Base-by-base conservation (phyloP, 1,140 invertebrate genomes). In the Polypedilum vanderplanki region DNA sequence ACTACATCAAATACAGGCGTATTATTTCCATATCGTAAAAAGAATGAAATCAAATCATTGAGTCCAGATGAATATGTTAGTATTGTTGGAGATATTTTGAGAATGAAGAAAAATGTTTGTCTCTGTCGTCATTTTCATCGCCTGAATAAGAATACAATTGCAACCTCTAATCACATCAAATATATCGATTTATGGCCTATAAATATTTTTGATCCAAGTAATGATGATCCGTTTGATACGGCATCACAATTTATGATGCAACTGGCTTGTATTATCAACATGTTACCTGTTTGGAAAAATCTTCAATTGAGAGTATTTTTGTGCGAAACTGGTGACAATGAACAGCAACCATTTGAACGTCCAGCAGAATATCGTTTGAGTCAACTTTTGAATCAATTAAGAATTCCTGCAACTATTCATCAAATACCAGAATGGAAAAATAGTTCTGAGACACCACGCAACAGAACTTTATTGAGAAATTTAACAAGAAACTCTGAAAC, bases 161-260 rank as follows among this genome's bases (percentile, higher is more conserved):
- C 87, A 67, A 89, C 87, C 90, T 92, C 80, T 81, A 85, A 85
- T 46, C 85, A 85, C 75, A 85, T 90, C 20, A 88, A 89, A 77
- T 97, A 91, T 82, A 97, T 99, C 75, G 98, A 99, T 84, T 95
- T 99, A 12, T 99, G 97, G 97, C 94, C 97, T 9, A 89, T 96
- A 0, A 95, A 98, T 80, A 90, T 95, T 76, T 89, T 96, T 76
- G 86, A 89, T 78, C 93, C 93, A 7, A 87, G 87, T 0, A 87
- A 89, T 78, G 88, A 90, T 75, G 90, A 93, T 80, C 87, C 89
- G 3, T 95, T 95, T 82, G 93, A 94, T 75, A 91, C 90, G 78
- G 95, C 90, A 64, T 95, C 90, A 77, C 85, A 99, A 74, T 99
- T 99, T 83, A 92, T 98, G 87, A 89, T 99, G 79, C 98, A 99